Evolutionary conservation across 2,113 vertebrate species (phyloP), one percentile per base, ranked within the genome.

Genomic region (Hippocampus comes): DNA sequence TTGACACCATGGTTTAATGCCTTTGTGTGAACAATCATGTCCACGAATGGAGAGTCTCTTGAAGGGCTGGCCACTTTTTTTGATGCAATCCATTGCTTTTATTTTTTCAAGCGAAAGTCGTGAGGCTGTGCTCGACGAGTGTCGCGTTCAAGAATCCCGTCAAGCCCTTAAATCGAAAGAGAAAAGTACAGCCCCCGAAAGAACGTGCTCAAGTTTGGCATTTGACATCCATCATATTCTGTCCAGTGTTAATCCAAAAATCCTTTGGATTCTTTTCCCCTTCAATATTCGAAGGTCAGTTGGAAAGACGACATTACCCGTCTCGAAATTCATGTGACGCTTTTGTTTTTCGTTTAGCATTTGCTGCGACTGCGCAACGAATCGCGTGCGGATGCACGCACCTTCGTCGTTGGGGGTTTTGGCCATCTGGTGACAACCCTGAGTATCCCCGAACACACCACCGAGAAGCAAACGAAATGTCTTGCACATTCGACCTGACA

Each of bases 401-500:
- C 34, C 25, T 70, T 15, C 21, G 61, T 74, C 68, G 49, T 56
- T 74, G 79, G 70, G 34, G 61, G 69, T 66, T 85, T 65, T 21
- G 30, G 71, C 76, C 48, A 27, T 38, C 64, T 18, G 20, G 64
- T 48, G 42, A 70, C 73, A 68, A 74, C 75, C 74, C 75, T 60
- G 68, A n/a, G 80, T 34, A 27, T 81, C 77, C 76, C 73, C 5
- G 34, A 71, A 84, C 14, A 42, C 70, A 82, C 75, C 66, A 77
- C 80, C 86, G 80, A 87, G 74, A 70, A 63, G 68, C 48, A 11
- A 46, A 84, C 61, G 78, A 53, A 86, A 76, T 60, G 63, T 84
- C 73, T 76, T 83, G 67, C 71, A 70, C 76, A 86, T 89, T 88
- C 74, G 79, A 87, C 70, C 76, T 84, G 85, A 83, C 81, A 85